Base-by-base conservation (phyloP, 2,888 invertebrate genomes). In the Cryptosula pallasiana region DNA sequence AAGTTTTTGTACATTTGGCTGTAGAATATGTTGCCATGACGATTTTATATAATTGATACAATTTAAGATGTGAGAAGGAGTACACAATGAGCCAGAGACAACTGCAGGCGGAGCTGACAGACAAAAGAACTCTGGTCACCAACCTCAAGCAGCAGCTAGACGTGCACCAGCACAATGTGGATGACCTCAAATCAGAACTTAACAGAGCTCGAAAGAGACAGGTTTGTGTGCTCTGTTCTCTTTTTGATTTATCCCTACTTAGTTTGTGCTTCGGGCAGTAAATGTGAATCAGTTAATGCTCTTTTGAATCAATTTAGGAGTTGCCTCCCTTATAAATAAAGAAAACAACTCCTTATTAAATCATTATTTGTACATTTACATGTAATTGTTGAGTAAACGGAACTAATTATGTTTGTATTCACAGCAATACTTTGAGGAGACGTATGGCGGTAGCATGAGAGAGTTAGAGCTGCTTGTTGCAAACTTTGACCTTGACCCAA, bases 11-110 rank as follows among this genome's bases (percentile, higher is more conserved):
- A n/a, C n/a, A n/a, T n/a, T n/a, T n/a, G n/a, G n/a, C n/a, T n/a
- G n/a, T n/a, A n/a, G n/a, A n/a, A n/a, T n/a, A n/a, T n/a, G n/a
- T n/a, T n/a, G n/a, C n/a, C n/a, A n/a, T n/a, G n/a, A n/a, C n/a
- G n/a, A n/a, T n/a, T n/a, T n/a, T n/a, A n/a, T n/a, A n/a, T n/a
- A n/a, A n/a, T n/a, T n/a, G n/a, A n/a, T n/a, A n/a, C n/a, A n/a
- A n/a, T n/a, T n/a, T n/a, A n/a, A 81, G 83, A 71, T 73, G 79
- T n/a, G 82, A 83, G 75, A 81, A 81, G 72, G 83, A 83, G 69
- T 78, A 80, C 74, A 75, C 77, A 29, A 71, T 76, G 2, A 75
- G 79, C 1, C 79, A 77, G 69, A 77, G 77, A 63, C 81, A 81
- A 73, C 76, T 83, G 72, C 76, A 78, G 1, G 74, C 75, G 55